Conservation (phyloP, 2,888 invertebrate genomes). For the Hirtodrosophila histrioides region DNA sequence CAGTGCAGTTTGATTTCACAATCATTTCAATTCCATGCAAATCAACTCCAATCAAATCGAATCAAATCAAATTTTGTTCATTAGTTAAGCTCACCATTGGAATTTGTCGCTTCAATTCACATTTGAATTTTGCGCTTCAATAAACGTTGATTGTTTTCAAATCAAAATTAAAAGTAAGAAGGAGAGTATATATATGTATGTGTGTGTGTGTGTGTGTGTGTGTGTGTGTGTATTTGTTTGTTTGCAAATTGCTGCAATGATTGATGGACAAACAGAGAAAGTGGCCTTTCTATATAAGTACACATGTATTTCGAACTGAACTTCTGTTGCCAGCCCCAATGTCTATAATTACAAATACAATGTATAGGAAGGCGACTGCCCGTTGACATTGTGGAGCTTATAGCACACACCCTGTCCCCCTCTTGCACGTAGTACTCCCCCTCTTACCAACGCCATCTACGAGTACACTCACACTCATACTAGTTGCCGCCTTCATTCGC, state of each 20-base stretch:
- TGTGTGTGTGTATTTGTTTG: constrained; percentile 12
- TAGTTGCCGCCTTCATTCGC: not conserved
- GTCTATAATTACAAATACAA: constrained; percentile 45
- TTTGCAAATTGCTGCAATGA: constrained; percentile 47
- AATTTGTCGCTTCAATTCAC: constrained; percentile 5
- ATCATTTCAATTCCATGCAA: constrained; percentile 21
- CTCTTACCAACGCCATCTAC: no score
- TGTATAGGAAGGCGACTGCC: constrained; percentile 21
- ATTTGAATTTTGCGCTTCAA: constrained; percentile 21
- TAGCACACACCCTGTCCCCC: no score
- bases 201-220: constrained; percentile 7
- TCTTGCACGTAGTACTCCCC: not conserved
- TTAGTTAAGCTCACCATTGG: not conserved
- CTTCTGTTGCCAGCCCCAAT: constrained; percentile 24
- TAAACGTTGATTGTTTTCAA: constrained; percentile 37
- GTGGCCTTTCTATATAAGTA: constrained; percentile 12
- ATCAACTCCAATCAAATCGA: constrained; percentile 13
- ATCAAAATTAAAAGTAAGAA: constrained; percentile 20
- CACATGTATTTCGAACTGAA: constrained; percentile 13
- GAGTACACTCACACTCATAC: not conserved
- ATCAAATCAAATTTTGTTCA: constrained; percentile 17
- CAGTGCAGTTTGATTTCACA: constrained; percentile 5
- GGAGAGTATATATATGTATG: constrained; percentile 3
- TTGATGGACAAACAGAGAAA: constrained; percentile 49
- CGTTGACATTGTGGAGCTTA: constrained; percentile 18